A percentile compares a stretch with the other conserved stretches of the same genome.
Evolutionary conservation across 1,140 invertebrate species (phyloP).

Genomic region (Epicauta chinensis): DNA sequence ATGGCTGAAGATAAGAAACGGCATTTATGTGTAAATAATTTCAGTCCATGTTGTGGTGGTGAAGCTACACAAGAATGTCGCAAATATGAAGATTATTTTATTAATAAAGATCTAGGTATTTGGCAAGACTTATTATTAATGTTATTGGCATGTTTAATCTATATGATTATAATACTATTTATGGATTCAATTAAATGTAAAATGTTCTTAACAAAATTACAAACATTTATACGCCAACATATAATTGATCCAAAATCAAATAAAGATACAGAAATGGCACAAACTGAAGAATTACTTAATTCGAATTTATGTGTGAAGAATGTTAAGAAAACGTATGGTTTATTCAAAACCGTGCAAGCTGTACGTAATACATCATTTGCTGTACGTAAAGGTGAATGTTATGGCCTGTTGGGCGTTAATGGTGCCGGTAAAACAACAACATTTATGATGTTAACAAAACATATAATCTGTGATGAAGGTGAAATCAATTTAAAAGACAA

Average conservation of each 20-base stretch:
- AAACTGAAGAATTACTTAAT: no score
- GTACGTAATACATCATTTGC: not conserved
- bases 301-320: not conserved
- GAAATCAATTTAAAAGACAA: not conserved
- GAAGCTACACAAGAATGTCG: not conserved
- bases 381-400: conserved; percentile 63
- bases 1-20: conserved; percentile 5
- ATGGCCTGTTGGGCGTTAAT: conserved; percentile 84
- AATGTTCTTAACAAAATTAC: not conserved
- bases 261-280: no score
- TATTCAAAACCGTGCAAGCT: not conserved
- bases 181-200: conserved; percentile 1
- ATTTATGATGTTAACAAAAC: conserved; percentile 87
- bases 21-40: conserved; percentile 13
- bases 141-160: not conserved
- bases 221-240: no score
- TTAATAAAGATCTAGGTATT: conserved; percentile 6
- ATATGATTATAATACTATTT: conserved; percentile 1
- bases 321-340: not conserved
- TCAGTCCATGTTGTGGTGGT: conserved; percentile 27
- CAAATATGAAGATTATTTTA: not conserved
- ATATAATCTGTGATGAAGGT: conserved; percentile 44
- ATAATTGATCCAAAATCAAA: no score
- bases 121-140: conserved; percentile 4
- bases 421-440: conserved; percentile 74